Conservation (phyloP, 2,113 vertebrate species). For the Bubo scandiacus region DNA sequence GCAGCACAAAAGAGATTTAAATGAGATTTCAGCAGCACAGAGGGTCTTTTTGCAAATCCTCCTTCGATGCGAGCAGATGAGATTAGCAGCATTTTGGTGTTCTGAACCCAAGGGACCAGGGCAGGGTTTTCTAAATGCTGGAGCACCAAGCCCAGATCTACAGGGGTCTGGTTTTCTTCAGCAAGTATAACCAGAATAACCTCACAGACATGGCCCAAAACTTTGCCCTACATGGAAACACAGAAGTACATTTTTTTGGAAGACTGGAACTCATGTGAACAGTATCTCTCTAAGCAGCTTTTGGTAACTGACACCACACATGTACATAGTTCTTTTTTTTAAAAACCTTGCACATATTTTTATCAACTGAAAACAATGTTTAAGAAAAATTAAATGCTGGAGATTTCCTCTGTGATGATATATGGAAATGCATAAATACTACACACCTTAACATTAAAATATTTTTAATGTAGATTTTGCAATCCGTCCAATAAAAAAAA, state of each 20-base stretch:
- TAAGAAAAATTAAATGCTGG: background rate
- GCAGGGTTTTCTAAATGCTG: rapidly evolving
- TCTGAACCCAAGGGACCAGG: background rate
- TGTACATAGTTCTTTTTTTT: background rate
- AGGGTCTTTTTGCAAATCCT: background rate
- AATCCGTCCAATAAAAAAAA: background rate
- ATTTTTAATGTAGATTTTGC: background rate
- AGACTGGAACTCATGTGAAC: background rate
- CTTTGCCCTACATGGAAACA: background rate
- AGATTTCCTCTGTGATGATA: background rate
- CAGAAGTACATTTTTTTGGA: background rate
- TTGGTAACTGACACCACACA: background rate
- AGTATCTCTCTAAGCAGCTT: background rate
- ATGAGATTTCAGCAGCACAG: background rate
- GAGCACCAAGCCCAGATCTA: background rate
- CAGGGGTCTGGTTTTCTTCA: background rate
- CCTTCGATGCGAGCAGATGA: background rate
- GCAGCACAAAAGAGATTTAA: background rate
- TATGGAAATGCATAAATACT: background rate
- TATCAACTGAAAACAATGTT: background rate
- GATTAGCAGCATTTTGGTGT: background rate
- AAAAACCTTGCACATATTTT: background rate
- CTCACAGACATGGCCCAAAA: background rate
- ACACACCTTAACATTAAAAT: background rate
- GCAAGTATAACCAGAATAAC: background rate